Conservation (phyloP, 2,888 invertebrate genomes). For the Ametastegia equiseti region DNA sequence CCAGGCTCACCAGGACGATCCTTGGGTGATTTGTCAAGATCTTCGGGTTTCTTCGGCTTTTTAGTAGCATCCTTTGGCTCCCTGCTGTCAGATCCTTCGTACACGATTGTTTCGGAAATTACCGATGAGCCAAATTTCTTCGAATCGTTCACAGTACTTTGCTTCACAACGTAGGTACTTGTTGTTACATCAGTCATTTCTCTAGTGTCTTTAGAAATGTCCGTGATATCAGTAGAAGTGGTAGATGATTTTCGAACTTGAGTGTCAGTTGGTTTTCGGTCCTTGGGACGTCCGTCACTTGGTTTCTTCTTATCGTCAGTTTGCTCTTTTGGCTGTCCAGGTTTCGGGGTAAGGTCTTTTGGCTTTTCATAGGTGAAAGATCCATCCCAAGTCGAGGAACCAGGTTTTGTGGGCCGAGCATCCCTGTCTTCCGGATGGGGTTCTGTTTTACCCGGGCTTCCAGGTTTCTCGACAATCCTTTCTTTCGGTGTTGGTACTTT, state of each 20-base stretch:
- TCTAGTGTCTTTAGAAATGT: conserved; percentile 13
- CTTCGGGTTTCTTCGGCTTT: conserved; percentile 42
- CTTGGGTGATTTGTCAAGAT: conserved; percentile 8
- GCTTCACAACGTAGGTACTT: conserved; percentile 33
- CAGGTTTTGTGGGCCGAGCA: conserved; percentile 64
- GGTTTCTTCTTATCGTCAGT: conserved; percentile 46
- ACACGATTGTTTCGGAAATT: conserved; percentile 66
- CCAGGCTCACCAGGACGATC: conserved; percentile 15
- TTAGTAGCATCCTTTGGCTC: conserved; percentile 38
- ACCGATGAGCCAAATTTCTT: conserved; percentile 64
- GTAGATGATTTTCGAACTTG: conserved; percentile 47
- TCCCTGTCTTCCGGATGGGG: conserved; percentile 58
- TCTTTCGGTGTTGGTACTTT: conserved; percentile 50
- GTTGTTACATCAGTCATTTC: conserved; percentile 28
- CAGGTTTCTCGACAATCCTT: neutral
- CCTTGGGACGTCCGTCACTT: conserved; percentile 46
- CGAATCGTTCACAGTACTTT: conserved; percentile 50
- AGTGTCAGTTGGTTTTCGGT: conserved; percentile 42
- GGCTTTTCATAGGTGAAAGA: conserved; percentile 66
- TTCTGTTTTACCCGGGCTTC: conserved; percentile 55
- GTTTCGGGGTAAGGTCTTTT: conserved; percentile 51
- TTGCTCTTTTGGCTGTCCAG: conserved; percentile 40
- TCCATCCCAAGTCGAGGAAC: conserved; percentile 70
- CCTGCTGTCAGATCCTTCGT: conserved; percentile 57
- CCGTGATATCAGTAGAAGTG: conserved; percentile 32